phyloP scores from a whole-genome alignment of 2,888 invertebrate species.

The Euphydryas editha region DNA sequence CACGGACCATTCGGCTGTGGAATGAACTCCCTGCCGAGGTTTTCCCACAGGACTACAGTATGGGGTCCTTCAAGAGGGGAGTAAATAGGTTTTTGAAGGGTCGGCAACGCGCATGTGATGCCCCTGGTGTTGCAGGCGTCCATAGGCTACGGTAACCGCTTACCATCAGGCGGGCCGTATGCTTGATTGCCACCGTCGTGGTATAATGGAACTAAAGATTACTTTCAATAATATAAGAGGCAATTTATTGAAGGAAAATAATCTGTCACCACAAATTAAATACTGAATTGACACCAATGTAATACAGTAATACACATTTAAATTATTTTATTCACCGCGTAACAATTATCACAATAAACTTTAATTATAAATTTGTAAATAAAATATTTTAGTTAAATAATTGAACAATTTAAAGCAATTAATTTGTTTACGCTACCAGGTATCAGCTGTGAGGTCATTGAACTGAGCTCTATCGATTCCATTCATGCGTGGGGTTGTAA shows the following conservation, averaged over 20 bases:
- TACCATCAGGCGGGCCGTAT: too few relatives aligned
- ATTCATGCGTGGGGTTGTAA: constrained; percentile 55
- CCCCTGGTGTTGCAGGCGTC: too few relatives aligned
- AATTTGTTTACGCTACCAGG: constrained; percentile 37
- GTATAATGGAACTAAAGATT: neutral
- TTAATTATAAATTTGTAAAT: neutral
- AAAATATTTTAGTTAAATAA: constrained; percentile 4
- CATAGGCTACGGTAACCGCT: too few relatives aligned
- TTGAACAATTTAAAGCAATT: constrained; percentile 11
- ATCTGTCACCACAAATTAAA: too few relatives aligned
- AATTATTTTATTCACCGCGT: neutral
- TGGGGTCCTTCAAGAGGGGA: too few relatives aligned
- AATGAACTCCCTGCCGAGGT: too few relatives aligned
- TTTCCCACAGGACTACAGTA: too few relatives aligned
- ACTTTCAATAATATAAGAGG: neutral
- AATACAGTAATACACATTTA: neutral
- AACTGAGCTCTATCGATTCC: constrained; percentile 63
- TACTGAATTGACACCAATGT: neutral
- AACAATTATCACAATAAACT: neutral
- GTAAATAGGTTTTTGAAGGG: too few relatives aligned
- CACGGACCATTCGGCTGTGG: too few relatives aligned
- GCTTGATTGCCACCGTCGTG: too few relatives aligned
- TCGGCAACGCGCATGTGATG: too few relatives aligned
- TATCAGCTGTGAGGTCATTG: constrained; percentile 53
- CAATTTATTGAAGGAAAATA: neutral